phyloP scores from a whole-genome alignment of 2,888 invertebrate genomes.

The Congeria kusceri region DNA sequence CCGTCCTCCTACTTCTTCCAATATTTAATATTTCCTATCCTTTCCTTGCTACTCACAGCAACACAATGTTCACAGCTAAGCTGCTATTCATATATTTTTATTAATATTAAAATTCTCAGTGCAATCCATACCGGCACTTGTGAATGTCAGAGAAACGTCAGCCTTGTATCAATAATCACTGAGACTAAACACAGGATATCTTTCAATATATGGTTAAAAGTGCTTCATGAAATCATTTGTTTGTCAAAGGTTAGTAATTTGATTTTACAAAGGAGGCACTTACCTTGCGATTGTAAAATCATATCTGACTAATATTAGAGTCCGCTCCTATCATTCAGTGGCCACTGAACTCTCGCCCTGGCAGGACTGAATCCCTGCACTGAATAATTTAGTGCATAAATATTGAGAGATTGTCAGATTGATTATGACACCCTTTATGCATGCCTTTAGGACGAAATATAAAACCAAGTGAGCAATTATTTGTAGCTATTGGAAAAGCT shows the following conservation, averaged over 20 bases:
- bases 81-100: no score
- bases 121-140: no score
- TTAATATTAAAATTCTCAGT: no score
- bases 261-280: slow-evolving; percentile 2
- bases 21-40: no score
- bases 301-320: slow-evolving; percentile 10
- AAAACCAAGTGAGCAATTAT: slow-evolving; percentile 2
- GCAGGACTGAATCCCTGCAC: background rate
- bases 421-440: background rate
- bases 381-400: background rate
- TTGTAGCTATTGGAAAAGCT: slow-evolving; percentile 2
- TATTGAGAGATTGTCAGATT: background rate
- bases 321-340: slow-evolving; percentile 11
- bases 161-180: no score
- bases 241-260: background rate
- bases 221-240: background rate
- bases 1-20: no score
- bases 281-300: slow-evolving; percentile 16
- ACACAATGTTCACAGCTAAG: no score
- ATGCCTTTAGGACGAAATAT: background rate
- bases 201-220: background rate
- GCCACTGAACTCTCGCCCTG: background rate
- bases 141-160: no score
- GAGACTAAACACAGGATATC: no score
- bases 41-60: no score